Conservation (phyloP, 1,140 invertebrate species). For the Reticulitermes speratus region DNA sequence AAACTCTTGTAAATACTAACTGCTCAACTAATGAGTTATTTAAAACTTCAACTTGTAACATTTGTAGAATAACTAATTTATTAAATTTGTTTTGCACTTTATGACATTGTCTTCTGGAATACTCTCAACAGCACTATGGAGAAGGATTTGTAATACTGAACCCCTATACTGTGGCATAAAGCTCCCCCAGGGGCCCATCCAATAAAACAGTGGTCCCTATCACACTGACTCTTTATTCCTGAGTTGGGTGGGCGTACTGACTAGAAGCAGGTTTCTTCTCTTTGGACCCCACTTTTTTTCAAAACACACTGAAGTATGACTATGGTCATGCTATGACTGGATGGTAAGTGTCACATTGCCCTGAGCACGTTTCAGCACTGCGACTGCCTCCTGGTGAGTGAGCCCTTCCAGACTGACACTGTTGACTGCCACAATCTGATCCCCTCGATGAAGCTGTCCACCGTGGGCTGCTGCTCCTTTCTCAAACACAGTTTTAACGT, state of each 20-base stretch:
- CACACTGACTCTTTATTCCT: neutral
- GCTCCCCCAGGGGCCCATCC: neutral
- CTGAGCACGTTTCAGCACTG: constrained; percentile 56
- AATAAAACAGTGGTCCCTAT: constrained; percentile 7
- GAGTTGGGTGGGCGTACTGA: neutral
- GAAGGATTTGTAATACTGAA: neutral
- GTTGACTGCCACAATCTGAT: constrained; percentile 60
- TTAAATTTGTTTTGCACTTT: constrained; percentile 17
- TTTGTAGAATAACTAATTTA: constrained; percentile 9
- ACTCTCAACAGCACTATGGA: neutral
- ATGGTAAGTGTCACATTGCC: constrained; percentile 58
- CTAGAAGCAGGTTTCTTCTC: neutral
- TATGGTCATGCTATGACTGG: constrained; percentile 40
- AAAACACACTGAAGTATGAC: too few species aligned
- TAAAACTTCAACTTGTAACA: constrained; percentile 17
- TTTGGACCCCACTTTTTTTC: neutral
- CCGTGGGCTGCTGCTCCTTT: constrained; percentile 70
- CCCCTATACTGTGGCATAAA: neutral
- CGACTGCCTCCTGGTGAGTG: constrained; percentile 62
- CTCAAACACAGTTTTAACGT: constrained; percentile 79
- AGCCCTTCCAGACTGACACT: constrained; percentile 54
- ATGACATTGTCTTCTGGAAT: constrained; percentile 5
- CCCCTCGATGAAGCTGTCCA: constrained; percentile 61
- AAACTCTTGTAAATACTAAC: constrained; percentile 19
- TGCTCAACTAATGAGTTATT: constrained; percentile 16